Percentiles rank a stretch among this genome's conserved stretches.
Evolutionary conservation across 1,140 invertebrate species (phyloP).

Genomic region (Drosophila pruinosa): DNA sequence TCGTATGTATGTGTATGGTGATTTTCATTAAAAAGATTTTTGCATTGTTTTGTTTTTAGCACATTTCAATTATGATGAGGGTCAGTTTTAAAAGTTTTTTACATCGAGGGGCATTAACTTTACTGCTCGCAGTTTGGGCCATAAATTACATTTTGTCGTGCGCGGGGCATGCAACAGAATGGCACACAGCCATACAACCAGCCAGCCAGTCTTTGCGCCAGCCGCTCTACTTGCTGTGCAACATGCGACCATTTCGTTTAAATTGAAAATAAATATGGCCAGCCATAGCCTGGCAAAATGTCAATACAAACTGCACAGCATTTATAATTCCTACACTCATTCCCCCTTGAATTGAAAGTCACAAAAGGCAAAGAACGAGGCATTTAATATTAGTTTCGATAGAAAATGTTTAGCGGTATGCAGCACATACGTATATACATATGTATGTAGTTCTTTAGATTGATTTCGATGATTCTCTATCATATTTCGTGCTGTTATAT

Average conservation of each 20-base stretch:
- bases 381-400: not conserved
- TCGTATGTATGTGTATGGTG: not conserved
- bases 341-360: not conserved
- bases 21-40: constrained; percentile 59
- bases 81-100: constrained; percentile 57
- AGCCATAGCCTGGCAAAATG: constrained; percentile 41
- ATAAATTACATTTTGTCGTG: constrained; percentile 62
- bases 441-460: too few species aligned
- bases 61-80: constrained; percentile 74
- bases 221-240: constrained; percentile 33
- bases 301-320: constrained; percentile 54
- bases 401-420: not conserved
- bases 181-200: not conserved
- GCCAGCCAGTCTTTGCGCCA: not conserved
- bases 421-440: not conserved
- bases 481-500: not conserved
- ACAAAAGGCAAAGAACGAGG: not conserved
- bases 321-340: not conserved
- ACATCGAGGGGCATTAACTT: constrained; percentile 60
- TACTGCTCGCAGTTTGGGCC: constrained; percentile 47
- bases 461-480: not conserved
- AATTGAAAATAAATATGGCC: constrained; percentile 76
- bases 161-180: constrained; percentile 58
- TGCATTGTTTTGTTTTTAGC: constrained; percentile 64
- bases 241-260: constrained; percentile 61